Evolutionary conservation across 2,888 invertebrate genomes (phyloP).

Genomic region (Coelinius sp.): DNA sequence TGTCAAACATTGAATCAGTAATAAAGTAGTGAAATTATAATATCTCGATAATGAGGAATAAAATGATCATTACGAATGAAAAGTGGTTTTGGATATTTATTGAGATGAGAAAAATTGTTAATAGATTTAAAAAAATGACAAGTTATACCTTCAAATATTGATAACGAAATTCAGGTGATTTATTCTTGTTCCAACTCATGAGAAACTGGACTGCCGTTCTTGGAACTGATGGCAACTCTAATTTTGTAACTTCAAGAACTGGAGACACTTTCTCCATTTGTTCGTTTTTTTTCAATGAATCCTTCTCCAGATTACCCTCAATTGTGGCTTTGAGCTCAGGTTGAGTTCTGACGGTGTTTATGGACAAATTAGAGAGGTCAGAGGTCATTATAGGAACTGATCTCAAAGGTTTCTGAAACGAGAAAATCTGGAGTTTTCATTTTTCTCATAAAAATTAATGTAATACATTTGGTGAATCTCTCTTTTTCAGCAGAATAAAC

Average conservation of each 20-base stretch:
- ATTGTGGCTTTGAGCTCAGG: conserved; percentile 28
- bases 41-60: too few species aligned
- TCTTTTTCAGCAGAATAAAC: not conserved
- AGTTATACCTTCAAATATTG: conserved; percentile 74
- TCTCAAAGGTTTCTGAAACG: conserved; percentile 73
- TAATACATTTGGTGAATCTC: not conserved
- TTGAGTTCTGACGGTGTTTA: conserved; percentile 32
- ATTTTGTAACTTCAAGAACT: not conserved
- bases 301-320: conserved; percentile 30
- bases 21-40: too few species aligned
- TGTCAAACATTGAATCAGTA: too few species aligned
- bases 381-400: conserved; percentile 71
- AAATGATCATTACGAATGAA: too few species aligned
- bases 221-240: conserved; percentile 71
- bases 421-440: conserved; percentile 26
- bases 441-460: conserved; percentile 22
- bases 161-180: conserved; percentile 72
- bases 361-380: conserved; percentile 40
- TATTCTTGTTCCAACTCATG: conserved; percentile 75
- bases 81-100: too few species aligned
- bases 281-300: conserved; percentile 28
- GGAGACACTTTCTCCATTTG: conserved; percentile 10
- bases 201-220: conserved; percentile 79
- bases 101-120: too few species aligned
- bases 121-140: not conserved